These are phyloP conservation scores for Hololepta plana DNA, from an alignment of 2,888 invertebrate species.

Conservation along the genomic window DNA sequence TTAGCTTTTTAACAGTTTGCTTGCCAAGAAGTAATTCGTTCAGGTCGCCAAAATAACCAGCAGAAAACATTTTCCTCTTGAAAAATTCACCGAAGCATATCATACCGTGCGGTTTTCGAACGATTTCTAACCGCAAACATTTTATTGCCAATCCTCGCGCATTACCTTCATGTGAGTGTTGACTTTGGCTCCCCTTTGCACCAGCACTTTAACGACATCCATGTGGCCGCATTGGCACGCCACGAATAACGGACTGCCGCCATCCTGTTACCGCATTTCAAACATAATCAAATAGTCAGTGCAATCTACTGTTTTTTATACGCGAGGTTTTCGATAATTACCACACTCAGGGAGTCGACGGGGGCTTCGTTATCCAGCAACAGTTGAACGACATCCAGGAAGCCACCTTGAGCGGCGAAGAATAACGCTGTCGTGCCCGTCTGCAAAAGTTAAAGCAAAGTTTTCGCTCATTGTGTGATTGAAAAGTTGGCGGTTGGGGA, in stretches of 20 bases:
- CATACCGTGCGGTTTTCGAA: too few species aligned
- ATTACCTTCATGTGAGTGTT: constrained; percentile 69
- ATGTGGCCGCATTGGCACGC: constrained; percentile 84
- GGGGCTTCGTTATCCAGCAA: constrained; percentile 62
- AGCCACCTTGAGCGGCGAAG: constrained; percentile 88
- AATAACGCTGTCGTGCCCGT: constrained; percentile 87
- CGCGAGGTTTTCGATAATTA: constrained; percentile 32
- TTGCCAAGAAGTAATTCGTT: too few species aligned
- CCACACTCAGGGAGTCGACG: constrained; percentile 63
- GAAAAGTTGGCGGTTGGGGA: too few species aligned
- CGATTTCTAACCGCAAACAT: too few species aligned
- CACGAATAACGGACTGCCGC: constrained; percentile 87
- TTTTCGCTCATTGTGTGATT: too few species aligned
- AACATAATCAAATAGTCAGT: too few species aligned
- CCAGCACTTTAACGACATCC: constrained; percentile 69
- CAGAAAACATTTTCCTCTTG: too few species aligned
- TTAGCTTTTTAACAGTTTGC: too few species aligned
- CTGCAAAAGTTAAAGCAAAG: constrained; percentile 29
- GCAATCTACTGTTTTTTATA: too few species aligned
- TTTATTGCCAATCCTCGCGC: constrained; percentile 5
- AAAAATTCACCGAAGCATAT: too few species aligned
- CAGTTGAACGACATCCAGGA: constrained; percentile 60
- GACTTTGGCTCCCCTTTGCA: constrained; percentile 64
- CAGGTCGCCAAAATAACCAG: too few species aligned
- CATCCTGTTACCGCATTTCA: too few species aligned